Evolutionary conservation across 2,888 invertebrate species (phyloP).

Genomic region (Rhagophthalmus giganteus): DNA sequence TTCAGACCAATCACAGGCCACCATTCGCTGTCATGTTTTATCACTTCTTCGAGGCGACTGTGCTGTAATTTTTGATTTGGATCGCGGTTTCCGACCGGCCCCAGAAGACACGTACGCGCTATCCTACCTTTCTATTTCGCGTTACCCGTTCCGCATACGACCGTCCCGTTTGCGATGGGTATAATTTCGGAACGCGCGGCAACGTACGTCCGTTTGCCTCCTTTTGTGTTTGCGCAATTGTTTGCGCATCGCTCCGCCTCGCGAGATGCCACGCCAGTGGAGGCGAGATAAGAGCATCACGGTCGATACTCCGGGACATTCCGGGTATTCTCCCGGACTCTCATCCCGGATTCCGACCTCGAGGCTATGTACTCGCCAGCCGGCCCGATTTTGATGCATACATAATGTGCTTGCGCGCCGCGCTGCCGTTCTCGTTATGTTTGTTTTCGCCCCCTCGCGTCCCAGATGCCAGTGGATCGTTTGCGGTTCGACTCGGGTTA

Average conservation of each 20-base stretch:
- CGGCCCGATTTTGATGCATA: constrained; percentile 46
- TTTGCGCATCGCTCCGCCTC: constrained; percentile 47
- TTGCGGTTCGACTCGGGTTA: constrained; percentile 24
- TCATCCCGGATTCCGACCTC: constrained; percentile 44
- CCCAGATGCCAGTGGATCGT: constrained; percentile 13
- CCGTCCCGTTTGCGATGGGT: constrained; percentile 27
- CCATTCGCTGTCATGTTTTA: constrained; percentile 56
- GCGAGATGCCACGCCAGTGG: constrained; percentile 50
- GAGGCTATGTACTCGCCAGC: constrained; percentile 37
- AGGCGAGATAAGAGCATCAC: constrained; percentile 51
- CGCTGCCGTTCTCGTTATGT: constrained; percentile 10
- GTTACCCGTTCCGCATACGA: not conserved
- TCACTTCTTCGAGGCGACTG: constrained; percentile 55
- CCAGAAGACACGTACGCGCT: constrained; percentile 34
- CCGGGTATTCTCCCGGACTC: constrained; percentile 37
- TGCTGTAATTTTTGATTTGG: constrained; percentile 53
- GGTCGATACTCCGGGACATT: constrained; percentile 49
- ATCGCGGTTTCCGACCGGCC: constrained; percentile 45
- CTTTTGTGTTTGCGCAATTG: constrained; percentile 46
- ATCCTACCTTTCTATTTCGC: constrained; percentile 12
- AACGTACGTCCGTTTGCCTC: constrained; percentile 44
- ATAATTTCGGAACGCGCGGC: constrained; percentile 14
- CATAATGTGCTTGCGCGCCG: constrained; percentile 44
- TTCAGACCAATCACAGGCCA: constrained; percentile 52
- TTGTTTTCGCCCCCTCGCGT: constrained; percentile 5